phyloP scores from a whole-genome alignment of 2,888 invertebrate species.

The Lasioglossum pauxillum region DNA sequence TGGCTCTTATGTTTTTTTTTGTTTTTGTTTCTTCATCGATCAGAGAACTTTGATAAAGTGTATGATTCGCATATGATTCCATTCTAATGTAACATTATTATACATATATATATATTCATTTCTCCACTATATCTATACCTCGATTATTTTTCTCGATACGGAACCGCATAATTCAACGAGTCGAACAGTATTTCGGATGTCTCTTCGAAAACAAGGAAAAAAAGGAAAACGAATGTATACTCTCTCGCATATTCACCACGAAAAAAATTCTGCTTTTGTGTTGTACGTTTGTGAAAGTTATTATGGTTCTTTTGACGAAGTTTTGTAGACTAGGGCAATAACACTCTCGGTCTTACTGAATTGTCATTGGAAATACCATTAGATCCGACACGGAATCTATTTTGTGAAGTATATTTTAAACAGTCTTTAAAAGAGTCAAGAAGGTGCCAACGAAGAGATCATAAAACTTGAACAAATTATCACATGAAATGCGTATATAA shows the following conservation, averaged over 20 bases:
- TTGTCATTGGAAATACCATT: constrained; percentile 66
- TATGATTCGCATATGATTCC: constrained; percentile 56
- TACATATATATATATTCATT: constrained; percentile 29
- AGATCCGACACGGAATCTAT: constrained; percentile 67
- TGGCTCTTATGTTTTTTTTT: constrained; percentile 47
- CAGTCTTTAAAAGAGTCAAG: constrained; percentile 69
- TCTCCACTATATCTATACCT: constrained; percentile 41
- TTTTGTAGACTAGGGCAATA: constrained; percentile 52
- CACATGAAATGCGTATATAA: constrained; percentile 14
- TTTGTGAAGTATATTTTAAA: constrained; percentile 68
- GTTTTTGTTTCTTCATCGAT: constrained; percentile 25
- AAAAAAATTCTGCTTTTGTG: constrained; percentile 50
- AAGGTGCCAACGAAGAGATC: constrained; percentile 17
- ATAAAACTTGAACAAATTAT: constrained; percentile 17
- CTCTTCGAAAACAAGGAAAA: constrained; percentile 40
- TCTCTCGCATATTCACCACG: constrained; percentile 48
- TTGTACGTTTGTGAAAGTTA: constrained; percentile 49
- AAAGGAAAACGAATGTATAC: constrained; percentile 34
- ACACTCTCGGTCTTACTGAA: constrained; percentile 53
- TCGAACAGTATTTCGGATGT: constrained; percentile 55
- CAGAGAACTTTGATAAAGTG: constrained; percentile 44
- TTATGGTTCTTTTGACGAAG: constrained; percentile 55
- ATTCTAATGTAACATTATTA: constrained; percentile 61
- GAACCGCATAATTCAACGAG: constrained; percentile 51
- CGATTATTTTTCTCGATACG: constrained; percentile 51